Base-by-base conservation (phyloP, 2,888 invertebrate species). In the Poecilus cupreus region DNA sequence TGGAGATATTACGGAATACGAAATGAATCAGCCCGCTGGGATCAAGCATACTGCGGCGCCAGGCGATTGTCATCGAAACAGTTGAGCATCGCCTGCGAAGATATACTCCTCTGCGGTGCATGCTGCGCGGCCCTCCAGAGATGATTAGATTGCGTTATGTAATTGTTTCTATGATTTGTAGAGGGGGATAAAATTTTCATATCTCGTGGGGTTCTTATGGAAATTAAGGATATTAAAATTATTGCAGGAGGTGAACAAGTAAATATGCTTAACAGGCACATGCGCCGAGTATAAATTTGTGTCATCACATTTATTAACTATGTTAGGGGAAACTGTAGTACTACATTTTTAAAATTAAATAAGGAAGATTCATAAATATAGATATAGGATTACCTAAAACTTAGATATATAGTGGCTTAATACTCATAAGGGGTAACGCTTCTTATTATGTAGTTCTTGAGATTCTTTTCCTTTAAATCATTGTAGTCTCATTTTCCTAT, bases 11-110 rank as follows among this genome's bases (percentile, higher is more conserved):
- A 78, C 60, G 49, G 78, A 78, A 78, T 78, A 78, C 78, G 68
- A 78, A 78, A 78, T 78, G 60, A 78, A 78, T 78, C 78, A 78
- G 78, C 22, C 78, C 78, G 26, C 24, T 68, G 78, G 78, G 78
- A 78, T 39, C 46, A 3, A 49, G 16, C 49, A 43, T 46, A 46
- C 54, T 22, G 43, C 70, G 43, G 16, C 39, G 46, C 24, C 13
- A 16, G 46, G 72, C 46, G 72, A 46, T 46, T 72, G 72, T 72
- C 46, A 46, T 46, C 72, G 22, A 8, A 72, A 70, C 26, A 70
- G 20, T 70, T 60, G 5, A 60, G n/a, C 60, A 60, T 60, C 60
- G 70, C 49, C 24, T n/a, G 13, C 60, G 10, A 26, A 60, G 60
- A 60, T 60, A 20, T 20, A 18, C 54, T 54, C 10, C 43, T 43